These are phyloP conservation scores for Rotaria socialis DNA, from an alignment of 2,888 invertebrate genomes.

Conservation along the genomic window DNA sequence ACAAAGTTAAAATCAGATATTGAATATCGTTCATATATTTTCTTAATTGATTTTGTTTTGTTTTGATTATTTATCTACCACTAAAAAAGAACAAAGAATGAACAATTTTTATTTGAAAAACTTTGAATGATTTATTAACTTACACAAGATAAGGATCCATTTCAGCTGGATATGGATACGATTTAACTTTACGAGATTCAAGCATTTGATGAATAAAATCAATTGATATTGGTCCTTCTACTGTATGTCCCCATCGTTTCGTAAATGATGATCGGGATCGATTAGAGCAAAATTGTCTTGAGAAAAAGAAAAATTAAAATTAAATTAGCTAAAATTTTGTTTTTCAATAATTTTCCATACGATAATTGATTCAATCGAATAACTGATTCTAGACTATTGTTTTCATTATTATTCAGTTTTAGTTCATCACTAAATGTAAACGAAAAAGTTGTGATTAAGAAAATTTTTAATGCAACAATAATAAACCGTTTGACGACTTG, in stretches of 20 bases:
- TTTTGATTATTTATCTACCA: neutral
- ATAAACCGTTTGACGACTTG: neutral
- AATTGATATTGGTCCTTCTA: conserved; percentile 17
- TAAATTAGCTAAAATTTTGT: neutral
- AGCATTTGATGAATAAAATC: conserved; percentile 35
- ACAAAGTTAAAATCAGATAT: neutral
- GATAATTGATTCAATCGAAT: neutral
- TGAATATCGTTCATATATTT: neutral
- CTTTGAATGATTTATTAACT: neutral
- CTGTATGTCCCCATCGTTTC: neutral
- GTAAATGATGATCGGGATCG: neutral
- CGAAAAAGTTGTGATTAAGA: neutral
- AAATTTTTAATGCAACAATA: neutral
- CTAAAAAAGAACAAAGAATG: neutral
- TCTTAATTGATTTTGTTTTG: neutral
- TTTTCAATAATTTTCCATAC: neutral
- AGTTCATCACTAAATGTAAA: neutral
- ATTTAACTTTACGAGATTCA: conserved; percentile 31
- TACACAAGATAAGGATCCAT: conserved; percentile 34
- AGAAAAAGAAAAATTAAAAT: neutral
- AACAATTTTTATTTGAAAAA: neutral
- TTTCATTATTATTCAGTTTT: neutral
- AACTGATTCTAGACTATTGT: neutral
- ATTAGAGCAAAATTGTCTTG: neutral
- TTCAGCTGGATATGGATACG: conserved; percentile 7